Evolutionary conservation across 1,140 invertebrate genomes (phyloP).

Genomic region (Ceratosolen fusciceps): DNA sequence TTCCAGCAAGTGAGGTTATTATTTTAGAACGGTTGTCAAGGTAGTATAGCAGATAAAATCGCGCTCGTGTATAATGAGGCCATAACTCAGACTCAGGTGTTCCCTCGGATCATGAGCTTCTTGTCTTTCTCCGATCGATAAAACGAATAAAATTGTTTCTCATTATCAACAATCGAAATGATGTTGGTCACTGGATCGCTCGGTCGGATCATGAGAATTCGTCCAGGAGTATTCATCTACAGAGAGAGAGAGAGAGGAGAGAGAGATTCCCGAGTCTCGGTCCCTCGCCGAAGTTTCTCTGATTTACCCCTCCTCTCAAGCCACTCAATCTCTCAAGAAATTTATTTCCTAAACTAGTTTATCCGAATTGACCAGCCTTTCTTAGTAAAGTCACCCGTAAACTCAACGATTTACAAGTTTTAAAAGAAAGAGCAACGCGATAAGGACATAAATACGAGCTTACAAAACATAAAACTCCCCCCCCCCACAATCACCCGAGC

Average conservation of each 20-base stretch:
- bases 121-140: conserved; percentile 24
- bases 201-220: background rate
- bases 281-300: too few relatives aligned
- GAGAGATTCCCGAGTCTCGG: too few relatives aligned
- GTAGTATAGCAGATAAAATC: background rate
- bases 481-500: too few relatives aligned
- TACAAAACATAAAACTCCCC: background rate
- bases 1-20: background rate
- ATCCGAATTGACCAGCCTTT: background rate
- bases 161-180: conserved; percentile 40
- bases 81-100: background rate
- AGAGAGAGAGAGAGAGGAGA: background rate
- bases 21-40: background rate
- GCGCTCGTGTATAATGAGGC: background rate
- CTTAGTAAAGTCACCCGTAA: background rate
- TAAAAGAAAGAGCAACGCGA: background rate
- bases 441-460: background rate
- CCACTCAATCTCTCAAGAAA: background rate
- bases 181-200: too few relatives aligned
- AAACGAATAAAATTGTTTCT: conserved; percentile 39
- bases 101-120: background rate
- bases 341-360: background rate
- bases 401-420: background rate
- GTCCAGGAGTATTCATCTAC: background rate
- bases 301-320: too few relatives aligned